phyloP scores from a whole-genome alignment of 2,797 vertebrate genomes.

The Enoplosus armatus region DNA sequence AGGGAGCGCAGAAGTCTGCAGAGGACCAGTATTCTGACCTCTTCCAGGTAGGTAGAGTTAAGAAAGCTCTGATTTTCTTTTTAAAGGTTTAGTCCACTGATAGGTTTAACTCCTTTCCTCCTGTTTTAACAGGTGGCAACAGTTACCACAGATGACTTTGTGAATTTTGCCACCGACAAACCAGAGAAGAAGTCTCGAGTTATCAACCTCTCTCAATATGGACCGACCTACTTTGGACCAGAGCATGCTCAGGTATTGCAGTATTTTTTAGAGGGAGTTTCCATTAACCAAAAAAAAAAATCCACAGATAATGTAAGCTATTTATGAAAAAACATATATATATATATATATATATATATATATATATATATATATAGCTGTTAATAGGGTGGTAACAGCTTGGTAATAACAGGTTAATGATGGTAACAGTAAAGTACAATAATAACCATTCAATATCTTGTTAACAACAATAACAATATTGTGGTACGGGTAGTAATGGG shows the following conservation, averaged over 20 bases:
- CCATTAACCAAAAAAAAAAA: rapidly evolving
- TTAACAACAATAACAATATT: background rate
- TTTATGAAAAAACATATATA: background rate
- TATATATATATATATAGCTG: too few species aligned
- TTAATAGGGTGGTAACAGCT: background rate
- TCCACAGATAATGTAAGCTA: background rate
- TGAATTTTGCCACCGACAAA: slow-evolving; percentile 95
- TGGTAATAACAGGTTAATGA: background rate
- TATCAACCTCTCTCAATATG: slow-evolving; percentile 98
- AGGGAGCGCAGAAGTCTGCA: slow-evolving; percentile 79
- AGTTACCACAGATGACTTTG: slow-evolving; percentile 94
- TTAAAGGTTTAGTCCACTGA: background rate
- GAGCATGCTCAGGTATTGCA: slow-evolving; percentile 91
- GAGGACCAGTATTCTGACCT: slow-evolving; percentile 96
- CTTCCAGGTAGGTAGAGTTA: slow-evolving; percentile 85
- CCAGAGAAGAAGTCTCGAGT: slow-evolving; percentile 94
- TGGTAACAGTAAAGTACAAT: background rate
- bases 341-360: too few species aligned
- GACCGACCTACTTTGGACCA: slow-evolving; percentile 95
- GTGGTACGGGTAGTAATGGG: background rate
- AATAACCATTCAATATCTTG: background rate
- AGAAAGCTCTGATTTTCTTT: background rate
- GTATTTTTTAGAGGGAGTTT: background rate
- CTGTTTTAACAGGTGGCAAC: slow-evolving; percentile 79
- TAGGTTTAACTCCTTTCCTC: background rate